These are phyloP conservation scores for Eudyptes chrysolophus DNA, from an alignment of 2,113 vertebrate genomes.

Conservation along the genomic window DNA sequence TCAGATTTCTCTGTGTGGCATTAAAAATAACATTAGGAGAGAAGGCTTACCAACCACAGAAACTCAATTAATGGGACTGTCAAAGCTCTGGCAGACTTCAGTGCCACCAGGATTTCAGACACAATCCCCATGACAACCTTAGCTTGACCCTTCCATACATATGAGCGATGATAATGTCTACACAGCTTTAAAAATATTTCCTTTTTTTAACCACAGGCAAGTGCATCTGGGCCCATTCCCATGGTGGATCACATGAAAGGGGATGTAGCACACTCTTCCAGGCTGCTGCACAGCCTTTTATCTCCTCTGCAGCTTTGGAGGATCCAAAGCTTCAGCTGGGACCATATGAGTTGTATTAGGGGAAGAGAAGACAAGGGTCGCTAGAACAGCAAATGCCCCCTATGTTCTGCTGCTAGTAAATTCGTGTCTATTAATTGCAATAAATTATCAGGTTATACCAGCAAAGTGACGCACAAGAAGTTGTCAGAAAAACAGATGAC, in stretches of 20 bases:
- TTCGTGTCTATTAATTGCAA: constrained; percentile 5
- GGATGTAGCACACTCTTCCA: neutral
- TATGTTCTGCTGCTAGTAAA: constrained; percentile 3
- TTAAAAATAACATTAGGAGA: neutral
- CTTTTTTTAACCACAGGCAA: neutral
- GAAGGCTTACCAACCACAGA: neutral
- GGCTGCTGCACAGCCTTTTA: neutral
- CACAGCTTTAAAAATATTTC: constrained; percentile 13
- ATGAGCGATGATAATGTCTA: constrained; percentile 13
- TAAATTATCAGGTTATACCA: neutral
- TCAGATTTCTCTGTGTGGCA: neutral
- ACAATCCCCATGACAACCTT: neutral
- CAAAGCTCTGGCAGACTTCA: constrained; percentile 35
- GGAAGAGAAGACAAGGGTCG: neutral
- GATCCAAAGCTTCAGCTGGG: neutral
- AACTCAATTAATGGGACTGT: constrained; percentile 31
- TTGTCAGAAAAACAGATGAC: constrained; percentile 20
- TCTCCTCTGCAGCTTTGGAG: neutral
- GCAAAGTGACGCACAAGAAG: neutral
- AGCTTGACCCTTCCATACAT: neutral
- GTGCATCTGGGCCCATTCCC: neutral
- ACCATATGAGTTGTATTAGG: neutral
- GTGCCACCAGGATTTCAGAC: constrained; percentile 25
- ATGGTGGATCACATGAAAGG: neutral
- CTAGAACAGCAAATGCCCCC: neutral